These are phyloP conservation scores for Lethocerus indicus DNA, from an alignment of 1,140 invertebrate genomes.

Conservation along the genomic window DNA sequence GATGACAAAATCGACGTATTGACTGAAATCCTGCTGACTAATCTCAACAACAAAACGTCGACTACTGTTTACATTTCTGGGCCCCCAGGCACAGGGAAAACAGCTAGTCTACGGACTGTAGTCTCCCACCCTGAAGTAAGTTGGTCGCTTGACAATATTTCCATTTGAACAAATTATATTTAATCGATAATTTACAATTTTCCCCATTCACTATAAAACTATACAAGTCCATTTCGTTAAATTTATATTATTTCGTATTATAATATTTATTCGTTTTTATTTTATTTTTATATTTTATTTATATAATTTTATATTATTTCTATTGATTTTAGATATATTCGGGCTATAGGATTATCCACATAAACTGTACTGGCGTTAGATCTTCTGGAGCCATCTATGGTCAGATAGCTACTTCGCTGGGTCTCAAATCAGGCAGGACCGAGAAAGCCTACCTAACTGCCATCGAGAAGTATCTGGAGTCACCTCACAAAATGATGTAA, in stretches of 20 bases:
- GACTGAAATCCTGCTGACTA: constrained; percentile 43
- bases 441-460: constrained; percentile 38
- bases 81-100: constrained; percentile 92
- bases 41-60: constrained; percentile 45
- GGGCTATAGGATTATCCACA: constrained; percentile 46
- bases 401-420: constrained; percentile 46
- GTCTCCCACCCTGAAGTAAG: constrained; percentile 36
- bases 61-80: constrained; percentile 86
- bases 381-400: constrained; percentile 52
- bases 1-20: constrained; percentile 58
- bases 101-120: constrained; percentile 63
- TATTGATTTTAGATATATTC: constrained; percentile 29
- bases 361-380: constrained; percentile 70
- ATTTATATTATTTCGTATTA: not conserved
- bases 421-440: constrained; percentile 31
- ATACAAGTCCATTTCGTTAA: not conserved
- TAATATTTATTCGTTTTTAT: constrained; percentile 10
- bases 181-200: constrained; percentile 1
- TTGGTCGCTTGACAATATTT: no score
- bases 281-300: constrained; percentile 10
- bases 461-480: constrained; percentile 46
- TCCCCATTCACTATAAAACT: not conserved
- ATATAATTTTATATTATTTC: constrained; percentile 17
- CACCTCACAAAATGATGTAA: constrained; percentile 45
- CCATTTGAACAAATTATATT: not conserved